Evolutionary conservation across 2,888 invertebrate species (phyloP), one percentile per base, ranked within the genome.

Genomic region (Diploptera punctata): DNA sequence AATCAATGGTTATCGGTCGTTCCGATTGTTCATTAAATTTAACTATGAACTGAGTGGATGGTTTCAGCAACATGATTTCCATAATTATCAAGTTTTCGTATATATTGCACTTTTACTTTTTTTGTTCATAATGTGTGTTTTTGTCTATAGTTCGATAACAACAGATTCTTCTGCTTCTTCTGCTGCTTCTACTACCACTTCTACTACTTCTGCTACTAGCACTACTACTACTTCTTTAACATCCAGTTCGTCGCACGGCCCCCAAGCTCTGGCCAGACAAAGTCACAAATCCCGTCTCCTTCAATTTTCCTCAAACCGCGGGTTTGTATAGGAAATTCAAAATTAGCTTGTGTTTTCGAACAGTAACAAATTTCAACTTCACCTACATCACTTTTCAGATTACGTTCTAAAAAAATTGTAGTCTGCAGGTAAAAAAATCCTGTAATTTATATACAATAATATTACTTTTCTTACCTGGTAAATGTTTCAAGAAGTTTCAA

Each of bases 281-380:
- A 93, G 93, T 83, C 92, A 94, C 87, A 94, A 94, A 87, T 94
- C 95, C 82, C 91, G 95, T 82, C 90, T 95, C 81, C 91, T 94
- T 84, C 94, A 94, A 89, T 94, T 94, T 89, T 91, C 89, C 87
- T 93, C 93, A 82, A 93, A 92, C 86, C 87, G 89, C 88, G 95
- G 95, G 95, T 95, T 93, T 87, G 91, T 91, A 84, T 75, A 31
- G 21, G n/a, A n/a, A 44, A 44, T 2, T 47, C 3, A 47, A 44
- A 16, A 18, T 9, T 18, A 3, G 19, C 24, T n/a, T n/a, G 26
- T 71, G 57, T 74, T 74, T 73, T 74, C 76, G 68, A 75, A 74
- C 74, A 67, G 73, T 77, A 67, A 72, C 73, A 74, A 49, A 67
- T 33, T n/a, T n/a, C n/a, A n/a, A n/a, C n/a, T n/a, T n/a, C n/a